A percentile compares a stretch with the other conserved stretches of the same genome.
Conservation (phyloP, 2,888 invertebrate species). For the Drosophila prolongata region DNA sequence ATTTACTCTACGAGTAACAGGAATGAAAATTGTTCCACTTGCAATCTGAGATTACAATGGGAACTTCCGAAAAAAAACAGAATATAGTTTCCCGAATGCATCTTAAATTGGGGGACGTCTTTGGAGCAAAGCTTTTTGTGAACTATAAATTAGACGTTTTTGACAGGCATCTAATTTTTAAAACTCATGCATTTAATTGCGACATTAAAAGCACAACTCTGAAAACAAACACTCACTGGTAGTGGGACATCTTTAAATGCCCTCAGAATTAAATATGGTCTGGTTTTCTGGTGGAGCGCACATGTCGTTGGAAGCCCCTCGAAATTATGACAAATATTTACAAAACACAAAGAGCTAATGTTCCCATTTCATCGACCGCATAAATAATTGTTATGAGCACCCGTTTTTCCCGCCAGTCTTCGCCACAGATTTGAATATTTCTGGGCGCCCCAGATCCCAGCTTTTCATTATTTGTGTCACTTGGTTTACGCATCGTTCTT, state of each 20-base stretch:
- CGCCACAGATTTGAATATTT: conserved; percentile 68
- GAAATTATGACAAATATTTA: conserved; percentile 81
- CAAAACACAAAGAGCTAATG: conserved; percentile 76
- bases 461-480: conserved; percentile 61
- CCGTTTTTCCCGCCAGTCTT: conserved; percentile 44
- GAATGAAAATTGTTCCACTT: background rate
- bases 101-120: conserved; percentile 9
- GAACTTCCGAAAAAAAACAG: background rate
- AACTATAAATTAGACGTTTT: conserved; percentile 77
- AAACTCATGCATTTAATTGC: conserved; percentile 79
- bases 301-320: conserved; percentile 36
- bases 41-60: conserved; percentile 13
- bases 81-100: background rate
- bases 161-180: conserved; percentile 80
- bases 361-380: conserved; percentile 81
- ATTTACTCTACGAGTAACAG: too few relatives aligned
- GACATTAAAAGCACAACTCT: conserved; percentile 73
- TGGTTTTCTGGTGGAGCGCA: conserved; percentile 25
- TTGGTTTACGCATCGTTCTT: conserved; percentile 27
- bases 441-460: conserved; percentile 44
- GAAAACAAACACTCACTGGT: conserved; percentile 43
- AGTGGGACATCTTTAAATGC: conserved; percentile 35
- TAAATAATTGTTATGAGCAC: conserved; percentile 79
- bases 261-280: conserved; percentile 21
- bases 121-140: conserved; percentile 53